Conservation (phyloP, 2,888 invertebrate species). For the Pterostichus niger region DNA sequence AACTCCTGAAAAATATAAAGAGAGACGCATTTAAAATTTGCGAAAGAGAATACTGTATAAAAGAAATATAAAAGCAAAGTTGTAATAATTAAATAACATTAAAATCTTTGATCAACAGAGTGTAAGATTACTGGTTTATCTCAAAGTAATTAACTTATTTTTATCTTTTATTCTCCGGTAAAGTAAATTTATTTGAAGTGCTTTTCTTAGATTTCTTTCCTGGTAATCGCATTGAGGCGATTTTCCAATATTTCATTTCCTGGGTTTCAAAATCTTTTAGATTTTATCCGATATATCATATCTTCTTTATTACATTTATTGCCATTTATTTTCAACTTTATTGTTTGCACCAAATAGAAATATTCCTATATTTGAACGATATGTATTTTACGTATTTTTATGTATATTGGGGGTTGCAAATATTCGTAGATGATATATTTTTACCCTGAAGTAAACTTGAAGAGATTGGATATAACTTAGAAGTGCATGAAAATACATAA, state of each 20-base stretch:
- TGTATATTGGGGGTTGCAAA: too few species aligned
- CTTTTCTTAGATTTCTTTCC: background rate
- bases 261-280: background rate
- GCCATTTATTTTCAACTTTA: background rate
- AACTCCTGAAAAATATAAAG: too few species aligned
- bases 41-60: background rate
- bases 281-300: background rate
- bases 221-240: background rate
- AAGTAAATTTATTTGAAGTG: background rate
- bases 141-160: slow-evolving; percentile 5
- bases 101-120: background rate
- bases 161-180: background rate
- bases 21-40: background rate
- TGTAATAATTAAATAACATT: background rate
- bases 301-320: background rate
- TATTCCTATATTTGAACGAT: too few species aligned
- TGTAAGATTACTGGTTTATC: background rate
- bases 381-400: too few species aligned
- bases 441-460: too few species aligned
- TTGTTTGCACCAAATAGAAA: too few species aligned
- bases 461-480: too few species aligned
- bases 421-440: too few species aligned
- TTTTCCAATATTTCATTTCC: slow-evolving; percentile 7
- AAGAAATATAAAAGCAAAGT: background rate
- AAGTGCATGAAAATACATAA: too few species aligned